phyloP scores from a whole-genome alignment of 2,113 vertebrate species.

The Nematolebias whitei region DNA sequence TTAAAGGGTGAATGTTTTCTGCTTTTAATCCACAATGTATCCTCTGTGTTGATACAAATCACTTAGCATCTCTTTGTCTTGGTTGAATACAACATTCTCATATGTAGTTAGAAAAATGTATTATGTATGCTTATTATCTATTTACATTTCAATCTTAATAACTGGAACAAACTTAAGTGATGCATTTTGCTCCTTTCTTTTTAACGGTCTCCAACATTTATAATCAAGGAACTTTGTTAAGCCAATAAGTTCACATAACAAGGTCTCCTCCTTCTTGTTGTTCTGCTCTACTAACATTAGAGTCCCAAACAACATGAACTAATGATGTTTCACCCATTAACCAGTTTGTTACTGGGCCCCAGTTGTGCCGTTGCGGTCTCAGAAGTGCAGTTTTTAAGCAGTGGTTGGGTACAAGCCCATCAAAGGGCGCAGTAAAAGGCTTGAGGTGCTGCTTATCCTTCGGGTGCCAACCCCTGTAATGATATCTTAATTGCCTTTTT shows the following conservation, averaged over 20 bases:
- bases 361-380: conserved; percentile 35
- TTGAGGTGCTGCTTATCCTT: conserved; percentile 50
- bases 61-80: neutral
- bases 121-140: conserved; percentile 23
- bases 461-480: conserved; percentile 65
- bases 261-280: conserved; percentile 11
- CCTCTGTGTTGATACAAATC: conserved; percentile 1
- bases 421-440: conserved; percentile 46
- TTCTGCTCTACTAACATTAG: conserved; percentile 20
- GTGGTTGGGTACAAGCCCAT: conserved; percentile 10
- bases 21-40: conserved; percentile 12
- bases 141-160: conserved; percentile 38
- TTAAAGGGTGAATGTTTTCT: conserved; percentile 16
- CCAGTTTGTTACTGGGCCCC: conserved; percentile 32
- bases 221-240: conserved; percentile 3
- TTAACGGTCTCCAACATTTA: conserved; percentile 40
- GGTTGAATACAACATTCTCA: neutral
- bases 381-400: conserved; percentile 39
- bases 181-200: conserved; percentile 28
- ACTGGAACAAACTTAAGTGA: too few relatives aligned
- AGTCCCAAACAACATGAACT: conserved; percentile 34
- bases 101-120: conserved; percentile 23
- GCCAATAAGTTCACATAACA: conserved; percentile 22
- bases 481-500: conserved; percentile 76
- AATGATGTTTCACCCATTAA: conserved; percentile 31